phyloP scores from a whole-genome alignment of 2,888 invertebrate species.

The Geotrupes spiniger region DNA sequence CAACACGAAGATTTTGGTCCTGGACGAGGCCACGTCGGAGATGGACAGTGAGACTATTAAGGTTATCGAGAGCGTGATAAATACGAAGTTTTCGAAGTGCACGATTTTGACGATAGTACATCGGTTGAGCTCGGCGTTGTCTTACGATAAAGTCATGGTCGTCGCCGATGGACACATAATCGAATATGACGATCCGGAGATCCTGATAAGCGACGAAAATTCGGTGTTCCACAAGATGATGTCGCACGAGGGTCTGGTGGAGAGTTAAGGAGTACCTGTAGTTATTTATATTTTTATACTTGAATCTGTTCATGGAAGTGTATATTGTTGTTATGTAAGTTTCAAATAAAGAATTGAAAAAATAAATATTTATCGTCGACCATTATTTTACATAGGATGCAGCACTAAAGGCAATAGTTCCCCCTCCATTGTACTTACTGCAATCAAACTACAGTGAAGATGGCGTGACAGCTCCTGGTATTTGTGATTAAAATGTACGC shows the following conservation, averaged over 20 bases:
- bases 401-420: too few species aligned
- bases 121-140: slow-evolving; percentile 53
- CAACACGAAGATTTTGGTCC: slow-evolving; percentile 30
- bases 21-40: slow-evolving; percentile 74
- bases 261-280: neutral
- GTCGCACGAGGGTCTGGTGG: slow-evolving; percentile 59
- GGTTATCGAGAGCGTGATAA: slow-evolving; percentile 64
- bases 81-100: slow-evolving; percentile 50
- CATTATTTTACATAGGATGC: too few species aligned
- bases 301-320: neutral
- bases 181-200: slow-evolving; percentile 26
- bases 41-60: slow-evolving; percentile 73
- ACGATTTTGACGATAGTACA: slow-evolving; percentile 52
- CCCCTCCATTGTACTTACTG: too few species aligned
- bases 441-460: too few species aligned
- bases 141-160: slow-evolving; percentile 53
- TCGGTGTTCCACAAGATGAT: slow-evolving; percentile 63
- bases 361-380: neutral
- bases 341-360: neutral
- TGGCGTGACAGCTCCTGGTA: too few species aligned
- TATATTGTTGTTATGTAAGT: neutral
- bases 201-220: slow-evolving; percentile 51
- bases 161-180: slow-evolving; percentile 48
- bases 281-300: neutral
- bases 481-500: too few species aligned